Percentiles rank a stretch among this genome's conserved stretches.
Conservation (phyloP, 2,797 vertebrate genomes). For the Gallinago stenura region DNA sequence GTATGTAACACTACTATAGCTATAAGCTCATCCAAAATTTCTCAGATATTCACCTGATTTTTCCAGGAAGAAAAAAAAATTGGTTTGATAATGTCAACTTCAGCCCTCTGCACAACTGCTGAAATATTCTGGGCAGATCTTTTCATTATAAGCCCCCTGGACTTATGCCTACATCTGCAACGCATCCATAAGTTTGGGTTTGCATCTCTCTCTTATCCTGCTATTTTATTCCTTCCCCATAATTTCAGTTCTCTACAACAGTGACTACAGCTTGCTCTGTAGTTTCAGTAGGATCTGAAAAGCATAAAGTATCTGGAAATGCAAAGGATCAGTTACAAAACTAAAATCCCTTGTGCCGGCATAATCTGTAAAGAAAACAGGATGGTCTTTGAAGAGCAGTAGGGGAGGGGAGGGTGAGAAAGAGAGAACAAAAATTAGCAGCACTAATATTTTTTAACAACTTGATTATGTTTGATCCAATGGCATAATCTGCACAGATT, state of each 20-base stretch:
- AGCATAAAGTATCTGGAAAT: background rate
- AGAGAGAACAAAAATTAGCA: background rate
- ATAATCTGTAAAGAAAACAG: background rate
- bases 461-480: background rate
- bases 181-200: background rate
- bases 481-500: background rate
- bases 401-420: background rate
- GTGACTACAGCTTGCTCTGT: too few species aligned
- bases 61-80: background rate
- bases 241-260: background rate
- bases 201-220: background rate
- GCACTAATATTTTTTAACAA: background rate
- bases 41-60: background rate
- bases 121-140: background rate
- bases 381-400: background rate
- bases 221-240: background rate
- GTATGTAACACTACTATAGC: background rate
- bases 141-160: background rate
- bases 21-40: background rate
- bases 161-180: background rate
- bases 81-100: background rate
- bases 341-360: background rate
- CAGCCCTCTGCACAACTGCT: background rate
- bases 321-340: background rate
- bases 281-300: background rate